Conservation (phyloP, 1,140 invertebrate species). For the Parapsyche elsis region DNA sequence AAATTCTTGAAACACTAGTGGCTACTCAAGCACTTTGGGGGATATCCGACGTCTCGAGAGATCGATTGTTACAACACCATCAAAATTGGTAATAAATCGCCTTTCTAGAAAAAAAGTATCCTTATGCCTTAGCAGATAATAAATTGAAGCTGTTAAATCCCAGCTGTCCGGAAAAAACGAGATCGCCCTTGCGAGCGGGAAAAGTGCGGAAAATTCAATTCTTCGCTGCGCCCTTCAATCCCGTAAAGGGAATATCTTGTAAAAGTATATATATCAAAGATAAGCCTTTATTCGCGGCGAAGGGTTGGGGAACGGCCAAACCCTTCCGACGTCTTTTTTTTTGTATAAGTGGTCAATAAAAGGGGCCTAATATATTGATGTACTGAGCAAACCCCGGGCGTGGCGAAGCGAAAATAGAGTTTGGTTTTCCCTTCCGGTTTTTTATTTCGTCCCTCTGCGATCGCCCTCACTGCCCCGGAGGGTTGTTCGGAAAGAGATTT, state of each 20-base stretch:
- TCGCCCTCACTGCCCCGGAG: slow-evolving; percentile 24
- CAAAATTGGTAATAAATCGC: slow-evolving; percentile 49
- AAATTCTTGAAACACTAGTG: too few relatives aligned
- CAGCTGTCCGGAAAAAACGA: slow-evolving; percentile 48
- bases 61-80: slow-evolving; percentile 46
- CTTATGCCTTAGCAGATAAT: slow-evolving; percentile 48
- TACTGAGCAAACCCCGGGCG: slow-evolving; percentile 42
- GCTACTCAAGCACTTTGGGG: too few relatives aligned
- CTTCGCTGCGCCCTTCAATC: slow-evolving; percentile 16
- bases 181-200: slow-evolving; percentile 28
- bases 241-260: slow-evolving; percentile 41
- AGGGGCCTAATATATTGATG: slow-evolving; percentile 54
- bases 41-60: slow-evolving; percentile 41
- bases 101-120: slow-evolving; percentile 43
- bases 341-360: slow-evolving; percentile 55
- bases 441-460: slow-evolving; percentile 38
- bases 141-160: slow-evolving; percentile 54
- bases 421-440: slow-evolving; percentile 37
- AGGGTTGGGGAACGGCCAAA: slow-evolving; percentile 35
- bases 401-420: slow-evolving; percentile 47
- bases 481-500: slow-evolving; percentile 49
- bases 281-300: slow-evolving; percentile 34
- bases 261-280: slow-evolving; percentile 28
- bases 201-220: slow-evolving; percentile 48
- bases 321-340: slow-evolving; percentile 47